These are phyloP conservation scores for Quadroppia sp. DNA, from an alignment of 2,888 invertebrate species.

Conservation along the genomic window DNA sequence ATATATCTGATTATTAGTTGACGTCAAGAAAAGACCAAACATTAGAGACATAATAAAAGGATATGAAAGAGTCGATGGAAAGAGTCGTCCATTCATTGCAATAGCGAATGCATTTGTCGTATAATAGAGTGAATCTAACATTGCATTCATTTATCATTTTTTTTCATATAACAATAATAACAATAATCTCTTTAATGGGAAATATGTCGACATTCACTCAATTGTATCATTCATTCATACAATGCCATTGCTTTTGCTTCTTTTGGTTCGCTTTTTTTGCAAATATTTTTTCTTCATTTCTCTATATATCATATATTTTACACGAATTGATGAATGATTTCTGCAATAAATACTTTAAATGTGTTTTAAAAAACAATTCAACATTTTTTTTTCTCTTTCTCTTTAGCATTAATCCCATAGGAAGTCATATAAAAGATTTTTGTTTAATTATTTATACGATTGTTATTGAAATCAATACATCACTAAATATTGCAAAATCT, in stretches of 20 bases:
- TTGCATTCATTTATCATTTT: slow-evolving; percentile 32
- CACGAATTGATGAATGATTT: background rate
- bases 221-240: slow-evolving; percentile 28
- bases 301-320: background rate
- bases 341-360: background rate
- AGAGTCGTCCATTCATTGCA: slow-evolving; percentile 4
- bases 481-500: background rate
- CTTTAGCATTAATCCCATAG: background rate
- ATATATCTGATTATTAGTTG: too few relatives aligned
- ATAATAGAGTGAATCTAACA: slow-evolving; percentile 27
- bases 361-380: background rate
- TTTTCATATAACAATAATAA: slow-evolving; percentile 23
- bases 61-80: slow-evolving; percentile 5
- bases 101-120: background rate
- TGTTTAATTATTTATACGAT: background rate
- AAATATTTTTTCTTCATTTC: background rate
- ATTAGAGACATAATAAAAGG: slow-evolving; percentile 2
- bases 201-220: slow-evolving; percentile 37
- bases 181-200: slow-evolving; percentile 35
- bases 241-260: background rate
- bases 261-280: slow-evolving; percentile 6
- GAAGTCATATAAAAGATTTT: background rate
- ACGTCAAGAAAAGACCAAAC: slow-evolving; percentile 19
- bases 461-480: slow-evolving; percentile 7
- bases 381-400: background rate